phyloP scores from a whole-genome alignment of 2,888 invertebrate species.

The Galeruca laticollis region DNA sequence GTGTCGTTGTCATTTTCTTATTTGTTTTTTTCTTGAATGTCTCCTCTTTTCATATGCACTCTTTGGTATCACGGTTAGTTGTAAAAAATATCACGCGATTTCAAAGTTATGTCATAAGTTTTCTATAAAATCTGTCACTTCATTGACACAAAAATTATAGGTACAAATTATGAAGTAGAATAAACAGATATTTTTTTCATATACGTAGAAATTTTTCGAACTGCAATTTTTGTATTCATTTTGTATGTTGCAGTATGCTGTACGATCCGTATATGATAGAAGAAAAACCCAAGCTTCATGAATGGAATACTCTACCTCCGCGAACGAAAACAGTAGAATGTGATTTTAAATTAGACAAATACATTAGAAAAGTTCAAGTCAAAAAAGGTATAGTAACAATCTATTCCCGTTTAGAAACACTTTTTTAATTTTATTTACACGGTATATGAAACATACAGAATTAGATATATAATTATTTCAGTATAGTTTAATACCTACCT shows the following conservation, averaged over 20 bases:
- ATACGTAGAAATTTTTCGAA: not conserved
- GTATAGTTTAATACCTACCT: too few species aligned
- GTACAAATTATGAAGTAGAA: slow-evolving; percentile 28
- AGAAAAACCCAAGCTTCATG: slow-evolving; percentile 58
- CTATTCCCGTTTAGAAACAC: not conserved
- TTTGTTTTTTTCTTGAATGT: too few species aligned
- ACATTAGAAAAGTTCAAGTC: slow-evolving; percentile 13
- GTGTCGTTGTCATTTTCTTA: too few species aligned
- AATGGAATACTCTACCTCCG: slow-evolving; percentile 61
- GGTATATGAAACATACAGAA: too few species aligned
- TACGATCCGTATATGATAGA: slow-evolving; percentile 47
- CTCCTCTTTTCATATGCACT: too few species aligned
- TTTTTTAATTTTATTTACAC: too few species aligned
- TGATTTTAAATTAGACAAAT: slow-evolving; percentile 19
- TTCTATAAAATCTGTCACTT: slow-evolving; percentile 19
- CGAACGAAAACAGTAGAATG: slow-evolving; percentile 49
- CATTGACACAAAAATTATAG: slow-evolving; percentile 17
- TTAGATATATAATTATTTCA: too few species aligned
- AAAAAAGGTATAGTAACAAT: slow-evolving; percentile 24
- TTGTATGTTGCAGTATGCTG: slow-evolving; percentile 44
- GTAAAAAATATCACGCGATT: not conserved
- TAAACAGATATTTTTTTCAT: slow-evolving; percentile 3
- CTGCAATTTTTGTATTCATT: not conserved
- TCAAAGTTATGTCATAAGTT: not conserved
- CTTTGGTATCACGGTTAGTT: too few species aligned